These are phyloP conservation scores for Meda fulgida DNA, from an alignment of 2,797 vertebrate species.

Conservation along the genomic window DNA sequence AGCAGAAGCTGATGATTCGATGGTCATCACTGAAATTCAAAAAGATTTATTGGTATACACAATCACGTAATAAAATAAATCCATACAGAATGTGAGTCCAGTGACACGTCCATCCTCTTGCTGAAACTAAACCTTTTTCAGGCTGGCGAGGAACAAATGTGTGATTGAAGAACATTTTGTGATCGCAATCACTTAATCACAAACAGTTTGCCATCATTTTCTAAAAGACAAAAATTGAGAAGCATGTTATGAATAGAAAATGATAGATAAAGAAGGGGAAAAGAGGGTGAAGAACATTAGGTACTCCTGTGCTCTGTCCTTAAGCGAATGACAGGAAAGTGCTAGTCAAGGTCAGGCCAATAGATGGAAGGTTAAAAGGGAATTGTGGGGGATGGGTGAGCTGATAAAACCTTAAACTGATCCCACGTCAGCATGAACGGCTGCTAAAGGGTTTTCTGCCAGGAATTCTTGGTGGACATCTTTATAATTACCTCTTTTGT, in stretches of 20 bases:
- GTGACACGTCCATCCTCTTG: constrained; percentile 28
- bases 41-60: constrained; percentile 58
- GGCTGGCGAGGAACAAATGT: neutral
- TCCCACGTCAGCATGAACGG: constrained; percentile 13
- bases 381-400: constrained; percentile 31
- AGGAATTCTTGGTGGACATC: constrained; percentile 37
- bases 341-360: constrained; percentile 59
- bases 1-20: constrained; percentile 44
- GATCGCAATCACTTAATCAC: neutral
- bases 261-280: constrained; percentile 6
- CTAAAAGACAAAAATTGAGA: neutral
- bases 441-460: constrained; percentile 14
- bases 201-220: neutral
- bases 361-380: constrained; percentile 52
- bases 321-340: constrained; percentile 43
- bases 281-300: constrained; percentile 31
- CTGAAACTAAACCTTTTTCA: neutral
- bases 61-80: constrained; percentile 43
- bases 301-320: constrained; percentile 37
- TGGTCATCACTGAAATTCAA: constrained; percentile 51
- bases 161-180: constrained; percentile 9
- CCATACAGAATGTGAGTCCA: constrained; percentile 28
- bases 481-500: constrained; percentile 41
- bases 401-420: constrained; percentile 47
- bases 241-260: constrained; percentile 4